phyloP scores from a whole-genome alignment of 2,797 vertebrate species.

The Prunella strophiata region DNA sequence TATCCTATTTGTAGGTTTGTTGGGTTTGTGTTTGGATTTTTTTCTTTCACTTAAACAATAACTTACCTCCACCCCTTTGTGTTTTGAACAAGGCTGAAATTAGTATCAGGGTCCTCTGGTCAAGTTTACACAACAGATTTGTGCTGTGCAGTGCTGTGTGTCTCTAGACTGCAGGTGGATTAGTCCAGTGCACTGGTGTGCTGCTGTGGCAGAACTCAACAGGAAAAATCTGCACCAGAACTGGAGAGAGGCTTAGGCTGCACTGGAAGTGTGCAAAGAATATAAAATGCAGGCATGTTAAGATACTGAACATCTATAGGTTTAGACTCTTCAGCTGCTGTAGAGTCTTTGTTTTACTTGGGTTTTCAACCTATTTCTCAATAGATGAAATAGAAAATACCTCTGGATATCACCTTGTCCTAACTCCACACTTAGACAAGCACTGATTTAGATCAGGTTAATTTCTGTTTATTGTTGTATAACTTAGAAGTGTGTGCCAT shows the following conservation, averaged over 20 bases:
- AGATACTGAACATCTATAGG: background rate
- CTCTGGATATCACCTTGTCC: background rate
- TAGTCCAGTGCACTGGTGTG: background rate
- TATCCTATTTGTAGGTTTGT: background rate
- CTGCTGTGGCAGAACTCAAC: background rate
- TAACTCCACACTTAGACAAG: background rate
- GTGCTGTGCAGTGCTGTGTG: background rate
- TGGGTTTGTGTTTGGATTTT: background rate
- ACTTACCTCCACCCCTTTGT: background rate
- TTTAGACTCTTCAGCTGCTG: background rate
- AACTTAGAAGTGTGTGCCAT: background rate
- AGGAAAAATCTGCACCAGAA: background rate
- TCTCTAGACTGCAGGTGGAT: background rate
- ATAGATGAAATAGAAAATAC: background rate
- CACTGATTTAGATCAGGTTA: background rate
- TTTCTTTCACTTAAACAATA: background rate
- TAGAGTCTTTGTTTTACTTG: background rate
- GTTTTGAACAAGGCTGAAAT: background rate
- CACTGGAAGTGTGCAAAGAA: background rate
- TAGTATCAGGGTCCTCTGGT: background rate
- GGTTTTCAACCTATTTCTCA: background rate
- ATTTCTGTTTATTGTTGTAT: background rate
- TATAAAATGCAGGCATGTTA: background rate
- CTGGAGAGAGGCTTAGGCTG: background rate
- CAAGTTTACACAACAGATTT: background rate